These are phyloP conservation scores for Drosophila tristis DNA, from an alignment of 1,140 invertebrate genomes.

Conservation along the genomic window DNA sequence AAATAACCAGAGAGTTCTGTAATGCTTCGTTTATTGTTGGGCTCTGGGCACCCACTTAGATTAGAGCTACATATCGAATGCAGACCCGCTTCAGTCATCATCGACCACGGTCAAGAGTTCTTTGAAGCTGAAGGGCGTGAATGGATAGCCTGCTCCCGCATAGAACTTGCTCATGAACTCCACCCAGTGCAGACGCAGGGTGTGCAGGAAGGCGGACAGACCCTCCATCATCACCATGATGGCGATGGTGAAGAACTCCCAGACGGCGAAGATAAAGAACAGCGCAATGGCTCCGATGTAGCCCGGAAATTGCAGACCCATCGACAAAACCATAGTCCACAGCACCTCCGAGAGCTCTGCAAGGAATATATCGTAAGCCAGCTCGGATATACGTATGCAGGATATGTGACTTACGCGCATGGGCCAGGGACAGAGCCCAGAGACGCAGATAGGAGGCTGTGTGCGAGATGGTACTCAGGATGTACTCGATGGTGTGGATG, in stretches of 20 bases:
- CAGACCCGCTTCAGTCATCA: constrained; percentile 41
- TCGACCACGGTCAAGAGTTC: constrained; percentile 88
- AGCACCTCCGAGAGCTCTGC: constrained; percentile 96
- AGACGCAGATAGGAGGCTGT: constrained; percentile 98
- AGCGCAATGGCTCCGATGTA: constrained; percentile 85
- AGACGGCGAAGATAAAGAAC: constrained; percentile 92
- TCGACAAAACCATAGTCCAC: constrained; percentile 92
- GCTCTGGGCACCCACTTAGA: neutral
- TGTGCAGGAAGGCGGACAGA: constrained; percentile 98
- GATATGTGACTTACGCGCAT: constrained; percentile 90
- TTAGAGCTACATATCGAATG: neutral
- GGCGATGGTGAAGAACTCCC: constrained; percentile 94
- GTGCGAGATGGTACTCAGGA: constrained; percentile 97
- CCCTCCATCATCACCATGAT: constrained; percentile 99
- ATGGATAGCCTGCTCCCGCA: constrained; percentile 92
- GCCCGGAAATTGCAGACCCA: constrained; percentile 53
- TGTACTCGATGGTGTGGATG: constrained; percentile 99
- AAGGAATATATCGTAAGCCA: constrained; percentile 48
- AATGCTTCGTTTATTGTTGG: constrained; percentile 24
- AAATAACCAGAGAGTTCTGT: neutral
- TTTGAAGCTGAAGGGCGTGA: constrained; percentile 97
- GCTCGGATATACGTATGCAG: neutral
- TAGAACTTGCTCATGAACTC: constrained; percentile 99
- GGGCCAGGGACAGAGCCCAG: constrained; percentile 97
- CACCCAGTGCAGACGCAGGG: constrained; percentile 98